Percentiles rank a stretch among this genome's conserved stretches.
Evolutionary conservation across 2,888 invertebrate genomes (phyloP).

Genomic region (Toxonevra muliebris): DNA sequence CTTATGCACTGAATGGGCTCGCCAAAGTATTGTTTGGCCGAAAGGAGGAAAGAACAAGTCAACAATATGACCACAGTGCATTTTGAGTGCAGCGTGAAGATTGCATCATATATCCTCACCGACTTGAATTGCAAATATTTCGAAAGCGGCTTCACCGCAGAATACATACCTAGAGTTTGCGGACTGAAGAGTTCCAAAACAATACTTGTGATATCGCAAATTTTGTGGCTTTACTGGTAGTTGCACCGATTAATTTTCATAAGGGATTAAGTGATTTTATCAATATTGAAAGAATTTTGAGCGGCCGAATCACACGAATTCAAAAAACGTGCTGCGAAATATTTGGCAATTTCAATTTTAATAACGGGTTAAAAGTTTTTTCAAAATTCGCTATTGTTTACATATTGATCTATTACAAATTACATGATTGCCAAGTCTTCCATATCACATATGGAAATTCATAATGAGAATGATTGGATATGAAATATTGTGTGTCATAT

Average conservation of each 20-base stretch:
- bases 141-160: conserved; percentile 72
- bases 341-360: too few relatives aligned
- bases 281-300: too few relatives aligned
- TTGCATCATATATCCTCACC: conserved; percentile 78
- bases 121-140: conserved; percentile 71
- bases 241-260: background rate
- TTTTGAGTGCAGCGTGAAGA: conserved; percentile 79
- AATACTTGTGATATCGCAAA: conserved; percentile 30
- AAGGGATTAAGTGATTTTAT: too few relatives aligned
- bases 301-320: too few relatives aligned
- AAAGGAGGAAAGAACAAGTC: conserved; percentile 77
- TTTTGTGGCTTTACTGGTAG: conserved; percentile 31
- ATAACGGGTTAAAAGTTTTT: too few relatives aligned
- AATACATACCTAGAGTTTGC: conserved; percentile 67
- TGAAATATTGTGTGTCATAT: too few relatives aligned
- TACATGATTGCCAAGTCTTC: too few relatives aligned
- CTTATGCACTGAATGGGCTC: conserved; percentile 82
- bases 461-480: too few relatives aligned
- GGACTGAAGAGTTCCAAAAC: conserved; percentile 37
- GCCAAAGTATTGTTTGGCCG: conserved; percentile 85
- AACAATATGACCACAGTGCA: conserved; percentile 77
- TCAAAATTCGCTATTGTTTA: too few relatives aligned
- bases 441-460: too few relatives aligned
- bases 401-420: too few relatives aligned
- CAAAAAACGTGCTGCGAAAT: too few relatives aligned